phyloP scores from a whole-genome alignment of 2,113 vertebrate species.

The Istiophorus platypterus region DNA sequence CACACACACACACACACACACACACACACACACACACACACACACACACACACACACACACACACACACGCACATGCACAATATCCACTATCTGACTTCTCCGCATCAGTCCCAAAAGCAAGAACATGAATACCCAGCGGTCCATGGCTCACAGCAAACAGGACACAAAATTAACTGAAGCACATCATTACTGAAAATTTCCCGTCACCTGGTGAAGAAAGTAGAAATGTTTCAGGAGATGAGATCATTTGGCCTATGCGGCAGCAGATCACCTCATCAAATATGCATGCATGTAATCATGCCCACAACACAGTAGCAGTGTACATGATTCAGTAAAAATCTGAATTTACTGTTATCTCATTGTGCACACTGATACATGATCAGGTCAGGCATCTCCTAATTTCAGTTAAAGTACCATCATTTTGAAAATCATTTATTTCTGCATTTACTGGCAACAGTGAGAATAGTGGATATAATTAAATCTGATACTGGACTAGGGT shows the following conservation, averaged over 20 bases:
- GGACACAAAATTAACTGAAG: slow-evolving; percentile 89
- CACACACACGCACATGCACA: slow-evolving; percentile 38
- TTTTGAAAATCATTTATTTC: slow-evolving; percentile 6
- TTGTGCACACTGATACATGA: background rate
- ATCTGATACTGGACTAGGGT: slow-evolving; percentile 24
- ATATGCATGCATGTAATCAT: slow-evolving; percentile 63
- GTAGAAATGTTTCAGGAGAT: slow-evolving; percentile 80
- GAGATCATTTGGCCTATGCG: slow-evolving; percentile 65
- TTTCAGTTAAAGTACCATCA: slow-evolving; percentile 4
- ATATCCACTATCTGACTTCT: slow-evolving; percentile 41
- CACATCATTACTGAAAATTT: slow-evolving; percentile 83
- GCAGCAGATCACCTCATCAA: slow-evolving; percentile 55
- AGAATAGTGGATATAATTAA: slow-evolving; percentile 20
- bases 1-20: slow-evolving; percentile 42
- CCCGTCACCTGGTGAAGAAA: slow-evolving; percentile 83
- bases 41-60: slow-evolving; percentile 39
- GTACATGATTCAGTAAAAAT: slow-evolving; percentile 37
- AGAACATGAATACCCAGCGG: slow-evolving; percentile 72
- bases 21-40: slow-evolving; percentile 34
- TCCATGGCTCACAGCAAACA: slow-evolving; percentile 83
- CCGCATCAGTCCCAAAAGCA: slow-evolving; percentile 68
- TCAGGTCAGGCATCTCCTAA: background rate
- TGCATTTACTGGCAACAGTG: background rate
- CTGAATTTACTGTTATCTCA: background rate
- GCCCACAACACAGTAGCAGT: slow-evolving; percentile 43